These are phyloP conservation scores for Crypturellus tataupa DNA, from an alignment of 2,797 vertebrate species.

Conservation along the genomic window DNA sequence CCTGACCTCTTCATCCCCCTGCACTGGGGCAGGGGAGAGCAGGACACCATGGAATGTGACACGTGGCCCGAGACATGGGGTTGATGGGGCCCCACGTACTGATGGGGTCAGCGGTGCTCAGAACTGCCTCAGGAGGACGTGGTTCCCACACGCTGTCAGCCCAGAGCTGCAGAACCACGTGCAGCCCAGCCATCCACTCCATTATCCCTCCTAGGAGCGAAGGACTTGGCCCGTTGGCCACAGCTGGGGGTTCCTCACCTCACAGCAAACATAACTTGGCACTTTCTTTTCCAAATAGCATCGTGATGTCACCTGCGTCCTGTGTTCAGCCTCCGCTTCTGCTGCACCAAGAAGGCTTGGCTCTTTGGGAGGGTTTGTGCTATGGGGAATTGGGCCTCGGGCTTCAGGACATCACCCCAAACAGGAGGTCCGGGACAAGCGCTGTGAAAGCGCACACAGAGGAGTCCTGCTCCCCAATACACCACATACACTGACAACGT, in stretches of 20 bases:
- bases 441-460: background rate
- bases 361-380: background rate
- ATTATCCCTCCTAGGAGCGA: background rate
- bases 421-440: background rate
- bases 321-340: background rate
- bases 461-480: background rate
- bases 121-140: too few species aligned
- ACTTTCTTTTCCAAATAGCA: background rate
- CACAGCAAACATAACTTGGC: background rate
- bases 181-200: fast-evolving
- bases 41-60: background rate
- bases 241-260: background rate
- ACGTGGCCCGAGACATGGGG: background rate
- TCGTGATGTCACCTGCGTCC: background rate
- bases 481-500: background rate
- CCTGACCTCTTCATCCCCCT: background rate
- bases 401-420: background rate
- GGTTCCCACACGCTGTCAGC: too few species aligned
- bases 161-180: background rate
- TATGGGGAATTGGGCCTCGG: background rate
- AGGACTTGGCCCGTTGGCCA: background rate
- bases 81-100: background rate
- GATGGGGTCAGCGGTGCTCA: too few species aligned
- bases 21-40: background rate
- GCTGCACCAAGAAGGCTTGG: background rate